Percentiles rank a stretch among this genome's conserved stretches.
Conservation (phyloP, 2,113 vertebrate genomes). For the Ictalurus punctatus region DNA sequence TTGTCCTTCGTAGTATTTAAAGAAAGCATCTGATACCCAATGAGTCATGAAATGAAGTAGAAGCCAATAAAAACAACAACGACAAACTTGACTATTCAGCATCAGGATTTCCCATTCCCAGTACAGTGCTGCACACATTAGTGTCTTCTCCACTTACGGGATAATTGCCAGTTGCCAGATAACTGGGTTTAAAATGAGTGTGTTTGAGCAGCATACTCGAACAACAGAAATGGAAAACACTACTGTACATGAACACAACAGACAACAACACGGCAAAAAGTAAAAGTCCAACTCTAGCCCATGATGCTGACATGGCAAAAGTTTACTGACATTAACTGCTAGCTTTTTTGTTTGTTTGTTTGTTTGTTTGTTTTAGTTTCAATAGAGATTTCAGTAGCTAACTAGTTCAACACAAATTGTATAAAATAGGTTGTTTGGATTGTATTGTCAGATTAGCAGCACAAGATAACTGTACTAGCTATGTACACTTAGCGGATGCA, state of each 20-base stretch:
- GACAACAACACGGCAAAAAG: neutral
- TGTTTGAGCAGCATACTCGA: neutral
- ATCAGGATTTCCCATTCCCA: neutral
- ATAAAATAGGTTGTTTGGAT: no score
- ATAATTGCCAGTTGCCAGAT: neutral
- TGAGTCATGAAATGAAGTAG: slow-evolving; percentile 1
- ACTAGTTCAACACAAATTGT: neutral
- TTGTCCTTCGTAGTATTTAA: slow-evolving; percentile 1
- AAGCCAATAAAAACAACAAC: neutral
- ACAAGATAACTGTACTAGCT: neutral
- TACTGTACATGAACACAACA: neutral
- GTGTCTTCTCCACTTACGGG: neutral
- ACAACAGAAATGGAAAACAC: neutral
- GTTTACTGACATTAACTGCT: neutral
- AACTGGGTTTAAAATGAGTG: neutral
- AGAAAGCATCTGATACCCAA: slow-evolving; percentile 1
- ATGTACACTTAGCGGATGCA: no score
- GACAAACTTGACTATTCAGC: neutral
- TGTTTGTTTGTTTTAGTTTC: neutral
- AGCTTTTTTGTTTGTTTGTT: no score
- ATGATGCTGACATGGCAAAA: neutral
- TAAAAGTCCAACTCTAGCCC: neutral
- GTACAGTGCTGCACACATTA: no score
- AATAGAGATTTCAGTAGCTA: neutral
- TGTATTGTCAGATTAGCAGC: no score